phyloP scores from a whole-genome alignment of 1,140 invertebrate genomes.

The Aphis gossypii region DNA sequence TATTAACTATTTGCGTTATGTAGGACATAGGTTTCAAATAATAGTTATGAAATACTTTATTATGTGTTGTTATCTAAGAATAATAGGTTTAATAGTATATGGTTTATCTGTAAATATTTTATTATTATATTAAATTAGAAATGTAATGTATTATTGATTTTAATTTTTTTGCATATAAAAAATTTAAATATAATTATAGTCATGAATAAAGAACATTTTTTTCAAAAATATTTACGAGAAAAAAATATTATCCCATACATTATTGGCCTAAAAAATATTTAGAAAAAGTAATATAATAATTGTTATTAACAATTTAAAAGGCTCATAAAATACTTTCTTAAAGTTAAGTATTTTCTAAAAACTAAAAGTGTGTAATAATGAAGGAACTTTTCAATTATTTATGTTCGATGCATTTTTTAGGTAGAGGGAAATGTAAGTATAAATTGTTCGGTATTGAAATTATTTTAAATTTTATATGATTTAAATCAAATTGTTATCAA shows the following conservation, averaged over 20 bases:
- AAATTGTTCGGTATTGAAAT: not conserved
- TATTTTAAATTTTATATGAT: not conserved
- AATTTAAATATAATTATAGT: no score
- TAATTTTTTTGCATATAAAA: no score
- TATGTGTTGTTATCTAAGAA: not conserved
- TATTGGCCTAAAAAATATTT: not conserved
- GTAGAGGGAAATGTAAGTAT: not conserved
- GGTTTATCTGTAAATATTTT: no score
- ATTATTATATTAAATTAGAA: no score
- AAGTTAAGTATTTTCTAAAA: not conserved
- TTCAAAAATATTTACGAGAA: no score
- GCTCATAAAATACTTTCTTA: not conserved
- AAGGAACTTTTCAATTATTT: not conserved
- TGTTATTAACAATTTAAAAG: not conserved
- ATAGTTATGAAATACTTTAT: not conserved
- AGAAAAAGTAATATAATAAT: not conserved
- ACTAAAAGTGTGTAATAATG: not conserved
- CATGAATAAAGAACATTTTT: no score
- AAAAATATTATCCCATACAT: not conserved
- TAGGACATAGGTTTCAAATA: not conserved
- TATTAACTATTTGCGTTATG: not conserved
- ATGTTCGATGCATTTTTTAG: not conserved
- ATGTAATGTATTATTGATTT: no score
- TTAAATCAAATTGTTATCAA: not conserved
- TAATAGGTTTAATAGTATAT: not conserved